phyloP scores from a whole-genome alignment of 37 sponge, comb jelly and placozoan species.

The Haliclona indistincta region DNA sequence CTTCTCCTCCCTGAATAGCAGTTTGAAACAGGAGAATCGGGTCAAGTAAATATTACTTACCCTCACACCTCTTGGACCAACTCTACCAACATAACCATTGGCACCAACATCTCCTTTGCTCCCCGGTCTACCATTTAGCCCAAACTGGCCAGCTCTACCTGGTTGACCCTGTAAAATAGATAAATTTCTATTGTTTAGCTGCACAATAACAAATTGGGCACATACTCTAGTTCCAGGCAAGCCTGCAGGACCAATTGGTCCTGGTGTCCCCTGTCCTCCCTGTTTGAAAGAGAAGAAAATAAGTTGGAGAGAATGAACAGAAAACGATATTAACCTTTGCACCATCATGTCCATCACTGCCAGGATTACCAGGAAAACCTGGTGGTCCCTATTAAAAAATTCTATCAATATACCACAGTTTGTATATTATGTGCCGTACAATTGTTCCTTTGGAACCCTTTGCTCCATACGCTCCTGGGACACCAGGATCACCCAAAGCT shows the following conservation, averaged over 20 bases:
- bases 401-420: neutral
- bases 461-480: conserved; percentile 32
- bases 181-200: neutral
- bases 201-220: neutral
- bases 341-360: conserved; percentile 35
- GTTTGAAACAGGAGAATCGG: neutral
- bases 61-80: conserved; percentile 37
- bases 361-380: conserved; percentile 53
- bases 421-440: neutral
- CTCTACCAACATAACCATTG: conserved; percentile 32
- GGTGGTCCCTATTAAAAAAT: conserved; percentile 28
- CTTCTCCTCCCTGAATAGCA: conserved; percentile 33
- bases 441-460: conserved; percentile 16
- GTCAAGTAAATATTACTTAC: conserved; percentile 14
- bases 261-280: conserved; percentile 49
- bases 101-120: conserved; percentile 39
- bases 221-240: conserved; percentile 48
- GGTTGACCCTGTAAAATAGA: conserved; percentile 30
- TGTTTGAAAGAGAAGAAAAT: neutral
- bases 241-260: conserved; percentile 55
- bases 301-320: neutral
- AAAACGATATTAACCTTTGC: conserved; percentile 22
- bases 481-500: conserved; percentile 20
- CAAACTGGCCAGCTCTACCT: conserved; percentile 27
- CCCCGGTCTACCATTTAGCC: conserved; percentile 30